phyloP scores from a whole-genome alignment of 2,797 vertebrate species.

The Argya squamiceps region DNA sequence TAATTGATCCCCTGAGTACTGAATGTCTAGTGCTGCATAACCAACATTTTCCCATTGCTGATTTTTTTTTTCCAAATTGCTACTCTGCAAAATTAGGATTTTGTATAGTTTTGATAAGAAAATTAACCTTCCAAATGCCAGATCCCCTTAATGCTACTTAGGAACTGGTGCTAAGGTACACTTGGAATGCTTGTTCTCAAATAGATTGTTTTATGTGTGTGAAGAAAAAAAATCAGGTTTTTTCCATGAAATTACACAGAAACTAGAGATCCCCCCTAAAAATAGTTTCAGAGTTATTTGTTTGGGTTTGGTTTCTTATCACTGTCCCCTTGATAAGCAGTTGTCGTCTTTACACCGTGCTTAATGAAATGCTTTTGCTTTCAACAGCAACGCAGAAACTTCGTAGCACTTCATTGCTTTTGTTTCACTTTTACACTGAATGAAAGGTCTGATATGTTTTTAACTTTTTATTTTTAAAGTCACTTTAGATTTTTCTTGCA shows the following conservation, averaged over 20 bases:
- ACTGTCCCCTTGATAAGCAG: background rate
- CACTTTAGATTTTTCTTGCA: background rate
- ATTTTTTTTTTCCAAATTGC: constrained; percentile 74
- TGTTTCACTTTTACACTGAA: background rate
- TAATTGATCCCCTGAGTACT: constrained; percentile 89
- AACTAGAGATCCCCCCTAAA: background rate
- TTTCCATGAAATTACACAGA: background rate
- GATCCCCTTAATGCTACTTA: constrained; percentile 19
- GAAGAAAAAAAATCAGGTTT: background rate
- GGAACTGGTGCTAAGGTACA: background rate
- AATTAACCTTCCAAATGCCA: constrained; percentile 80
- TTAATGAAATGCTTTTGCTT: constrained; percentile 16
- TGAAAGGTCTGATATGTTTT: background rate
- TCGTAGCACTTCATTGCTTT: background rate
- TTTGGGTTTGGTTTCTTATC: background rate
- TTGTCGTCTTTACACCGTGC: background rate
- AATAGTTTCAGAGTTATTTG: background rate
- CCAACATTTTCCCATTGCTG: constrained; percentile 83
- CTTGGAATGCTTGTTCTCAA: background rate
- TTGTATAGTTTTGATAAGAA: constrained; percentile 81
- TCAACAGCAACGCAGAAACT: background rate
- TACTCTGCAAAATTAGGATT: constrained; percentile 85
- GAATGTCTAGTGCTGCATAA: constrained; percentile 83
- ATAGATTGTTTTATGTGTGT: background rate
- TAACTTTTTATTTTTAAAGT: background rate